These are phyloP conservation scores for Scaptomyza hsui DNA, from an alignment of 1,140 invertebrate species.

Conservation along the genomic window DNA sequence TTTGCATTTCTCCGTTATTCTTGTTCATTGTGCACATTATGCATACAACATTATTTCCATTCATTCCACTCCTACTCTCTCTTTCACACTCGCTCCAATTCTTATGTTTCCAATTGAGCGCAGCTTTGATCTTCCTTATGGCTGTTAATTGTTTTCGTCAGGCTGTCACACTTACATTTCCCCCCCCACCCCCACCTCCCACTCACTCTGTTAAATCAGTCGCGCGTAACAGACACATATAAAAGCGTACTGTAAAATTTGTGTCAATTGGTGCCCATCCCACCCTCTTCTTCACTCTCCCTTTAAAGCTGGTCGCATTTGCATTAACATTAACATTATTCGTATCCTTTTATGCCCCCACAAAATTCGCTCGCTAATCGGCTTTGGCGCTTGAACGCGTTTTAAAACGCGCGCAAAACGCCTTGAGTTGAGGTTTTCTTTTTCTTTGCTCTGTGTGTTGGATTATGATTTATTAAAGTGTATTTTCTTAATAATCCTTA, in stretches of 20 bases:
- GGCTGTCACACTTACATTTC: conserved; percentile 17
- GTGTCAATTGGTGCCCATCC: conserved; percentile 20
- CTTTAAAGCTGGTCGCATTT: conserved; percentile 32
- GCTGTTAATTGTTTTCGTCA: conserved; percentile 56
- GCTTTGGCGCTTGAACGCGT: conserved; percentile 35
- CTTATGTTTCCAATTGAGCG: conserved; percentile 48
- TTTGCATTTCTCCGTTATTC: conserved; percentile 25
- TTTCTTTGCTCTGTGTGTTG: conserved; percentile 3
- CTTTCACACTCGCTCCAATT: conserved; percentile 14
- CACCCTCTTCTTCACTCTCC: neutral
- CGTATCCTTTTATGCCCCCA: conserved; percentile 41
- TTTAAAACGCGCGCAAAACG: conserved; percentile 35
- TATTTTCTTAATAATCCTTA: conserved; percentile 32
- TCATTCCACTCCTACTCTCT: neutral
- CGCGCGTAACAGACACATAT: conserved; percentile 44
- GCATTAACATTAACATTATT: conserved; percentile 27
- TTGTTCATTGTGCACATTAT: conserved; percentile 42
- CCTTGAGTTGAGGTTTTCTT: conserved; percentile 11
- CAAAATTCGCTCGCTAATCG: conserved; percentile 39
- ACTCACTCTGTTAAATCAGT: conserved; percentile 17
- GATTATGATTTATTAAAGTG: conserved; percentile 43
- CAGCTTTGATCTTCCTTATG: conserved; percentile 59
- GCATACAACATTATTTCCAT: conserved; percentile 46
- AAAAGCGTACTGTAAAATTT: conserved; percentile 39
- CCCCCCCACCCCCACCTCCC: neutral